Evolutionary conservation across 2,888 invertebrate genomes (phyloP).

Genomic region (Caenorhabditis drosophilae): DNA sequence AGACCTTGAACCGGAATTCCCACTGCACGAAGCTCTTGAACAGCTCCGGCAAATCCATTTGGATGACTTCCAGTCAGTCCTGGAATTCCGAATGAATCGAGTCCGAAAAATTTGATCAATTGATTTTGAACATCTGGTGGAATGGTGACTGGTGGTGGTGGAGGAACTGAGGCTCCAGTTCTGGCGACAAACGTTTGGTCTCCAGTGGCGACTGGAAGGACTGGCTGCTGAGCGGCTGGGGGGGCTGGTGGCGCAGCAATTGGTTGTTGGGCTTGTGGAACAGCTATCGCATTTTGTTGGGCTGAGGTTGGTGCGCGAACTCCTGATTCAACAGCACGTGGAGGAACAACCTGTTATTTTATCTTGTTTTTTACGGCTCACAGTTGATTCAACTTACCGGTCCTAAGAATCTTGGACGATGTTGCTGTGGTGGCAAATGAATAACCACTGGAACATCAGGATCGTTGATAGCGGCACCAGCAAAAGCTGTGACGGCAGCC

Average conservation of each 20-base stretch:
- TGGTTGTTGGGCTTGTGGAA: conserved; percentile 44
- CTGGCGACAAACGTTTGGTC: conserved; percentile 49
- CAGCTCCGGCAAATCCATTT: conserved; percentile 67
- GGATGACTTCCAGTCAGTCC: conserved; percentile 68
- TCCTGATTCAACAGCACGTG: conserved; percentile 51
- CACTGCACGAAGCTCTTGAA: conserved; percentile 66
- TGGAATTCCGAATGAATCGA: conserved; percentile 68
- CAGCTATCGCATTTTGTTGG: conserved; percentile 31
- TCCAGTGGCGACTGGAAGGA: conserved; percentile 46
- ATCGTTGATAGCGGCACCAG: conserved; percentile 39
- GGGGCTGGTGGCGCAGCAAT: conserved; percentile 43
- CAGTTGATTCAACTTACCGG: conserved; percentile 33
- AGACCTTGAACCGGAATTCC: conserved; percentile 67
- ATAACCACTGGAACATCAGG: conserved; percentile 48
- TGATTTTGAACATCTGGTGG: conserved; percentile 69
- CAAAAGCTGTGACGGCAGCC: conserved; percentile 33
- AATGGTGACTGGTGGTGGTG: conserved; percentile 67
- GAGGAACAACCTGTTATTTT: conserved; percentile 54
- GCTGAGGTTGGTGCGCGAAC: conserved; percentile 32
- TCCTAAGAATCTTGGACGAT: conserved; percentile 41
- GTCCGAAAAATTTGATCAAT: conserved; percentile 69
- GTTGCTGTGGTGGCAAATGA: conserved; percentile 39
- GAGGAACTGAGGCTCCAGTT: conserved; percentile 26
- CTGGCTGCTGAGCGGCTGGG: conserved; percentile 45
- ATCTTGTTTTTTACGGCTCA: no score